These are phyloP conservation scores for Macroteleia sp. DNA, from an alignment of 2,888 invertebrate genomes.

Conservation along the genomic window DNA sequence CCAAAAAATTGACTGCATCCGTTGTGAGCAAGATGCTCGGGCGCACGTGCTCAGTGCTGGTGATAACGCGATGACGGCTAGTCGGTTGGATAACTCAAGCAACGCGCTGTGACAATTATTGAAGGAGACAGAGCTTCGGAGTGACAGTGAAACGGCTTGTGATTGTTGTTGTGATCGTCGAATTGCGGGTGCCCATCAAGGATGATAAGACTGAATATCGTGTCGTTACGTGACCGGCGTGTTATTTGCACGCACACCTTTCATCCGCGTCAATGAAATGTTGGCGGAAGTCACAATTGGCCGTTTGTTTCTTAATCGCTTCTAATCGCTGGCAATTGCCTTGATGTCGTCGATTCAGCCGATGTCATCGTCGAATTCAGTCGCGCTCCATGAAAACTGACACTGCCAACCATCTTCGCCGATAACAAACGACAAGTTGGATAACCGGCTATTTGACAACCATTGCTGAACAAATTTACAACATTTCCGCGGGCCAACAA, in stretches of 20 bases:
- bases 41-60: neutral
- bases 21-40: neutral
- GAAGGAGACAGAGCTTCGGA: constrained; percentile 3
- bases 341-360: constrained; percentile 77
- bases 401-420: no score
- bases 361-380: constrained; percentile 63
- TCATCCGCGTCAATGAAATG: constrained; percentile 35
- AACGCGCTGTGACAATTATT: constrained; percentile 36
- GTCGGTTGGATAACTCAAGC: constrained; percentile 3
- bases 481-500: constrained; percentile 13
- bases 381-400: neutral
- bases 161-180: constrained; percentile 1
- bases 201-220: constrained; percentile 51
- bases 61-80: constrained; percentile 25
- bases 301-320: constrained; percentile 77
- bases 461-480: constrained; percentile 24
- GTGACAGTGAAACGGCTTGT: constrained; percentile 5
- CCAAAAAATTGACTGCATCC: no score
- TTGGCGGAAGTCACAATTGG: constrained; percentile 72
- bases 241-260: constrained; percentile 40
- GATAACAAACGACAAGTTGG: no score
- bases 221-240: constrained; percentile 26
- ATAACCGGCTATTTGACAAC: constrained; percentile 1
- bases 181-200: neutral
- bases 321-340: constrained; percentile 79